Evolutionary conservation across 2,113 vertebrate genomes (phyloP), one percentile per base, ranked within the genome.

Genomic region (Tyto alba): DNA sequence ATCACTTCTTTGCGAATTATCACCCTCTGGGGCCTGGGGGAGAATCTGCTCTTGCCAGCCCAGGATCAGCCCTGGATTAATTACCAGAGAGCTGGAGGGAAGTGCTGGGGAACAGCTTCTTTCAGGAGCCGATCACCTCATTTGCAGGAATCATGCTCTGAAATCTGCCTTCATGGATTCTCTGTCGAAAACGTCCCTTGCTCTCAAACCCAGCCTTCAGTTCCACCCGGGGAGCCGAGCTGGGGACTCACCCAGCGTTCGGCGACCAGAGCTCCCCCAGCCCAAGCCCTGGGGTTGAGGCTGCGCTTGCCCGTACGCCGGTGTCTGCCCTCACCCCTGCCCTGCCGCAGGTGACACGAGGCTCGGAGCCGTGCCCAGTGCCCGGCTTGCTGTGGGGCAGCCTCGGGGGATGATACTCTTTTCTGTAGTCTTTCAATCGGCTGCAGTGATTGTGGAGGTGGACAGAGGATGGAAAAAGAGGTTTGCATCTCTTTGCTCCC

Each of bases 301-400:
- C 20, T 67, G 34, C 14, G 16, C 34, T 73, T 59, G 19, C 14
- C 20, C 14, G 8, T n/a, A 29, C 15, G 4, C 10, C 0, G 1
- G 19, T 72, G 43, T 23, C n/a, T 32, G 41, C 40, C 26, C 55
- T 29, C 17, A 9, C 11, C 38, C 55, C 41, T 63, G 48, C 25
- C 47, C 40, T n/a, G 62, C 48, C 19, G 2, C 3, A 9, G 32
- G 26, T 11, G 66, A 19, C 64, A 38, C 0, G 4, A n/a, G 45
- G 59, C 53, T 68, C 55, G 36, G 69, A 29, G 40, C 12, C 0
- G 1, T 50, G 47, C 40, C 47, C 36, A 41, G 26, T 0, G 2
- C 83, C n/a, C 10, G 69, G 1, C 6, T 27, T 27, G 76, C 18
- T 25, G 30, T 2, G 43, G 66, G n/a, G 63, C 19, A 62, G 34